Base-by-base conservation (phyloP, 2,797 vertebrate genomes). In the Picus viridis region DNA sequence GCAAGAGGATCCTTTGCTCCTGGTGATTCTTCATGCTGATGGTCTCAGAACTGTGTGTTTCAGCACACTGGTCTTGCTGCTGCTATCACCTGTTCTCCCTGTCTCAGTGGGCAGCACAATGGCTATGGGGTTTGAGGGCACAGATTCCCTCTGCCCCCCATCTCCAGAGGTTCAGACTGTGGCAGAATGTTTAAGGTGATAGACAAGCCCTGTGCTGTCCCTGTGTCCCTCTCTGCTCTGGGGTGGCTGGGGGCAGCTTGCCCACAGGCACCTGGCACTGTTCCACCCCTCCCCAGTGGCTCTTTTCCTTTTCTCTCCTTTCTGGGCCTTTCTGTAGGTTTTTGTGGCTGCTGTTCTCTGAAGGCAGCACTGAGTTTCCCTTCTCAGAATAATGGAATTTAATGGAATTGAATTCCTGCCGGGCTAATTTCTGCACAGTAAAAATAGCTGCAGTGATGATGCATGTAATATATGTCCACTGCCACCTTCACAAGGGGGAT, bases 401-500 rank as follows among this genome's bases (percentile, higher is more conserved):
- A 83, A 53, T 43, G 82, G 63, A 92, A 75, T 84, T 82, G 32
- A 57, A 47, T 83, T 83, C 80, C 88, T 86, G 63, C 90, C 63
- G 49, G 70, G 83, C 77, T 91, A 86, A 93, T 91, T 81, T 86
- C 36, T 84, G 71, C 39, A 32, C 47, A 59, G 65, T 79, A 86
- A 91, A 93, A 95, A 86, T 76, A 91, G 68, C 80, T 83, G 51
- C 54, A 63, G 73, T 41, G 72, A 11, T 82, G 68, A 87, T 90
- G 72, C 61, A 56, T 29, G 43, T 65, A 59, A 64, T 26, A 32
- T 39, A 8, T 3, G 3, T 59, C 79, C 71, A 30, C 70, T 53
- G 45, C 70, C 53, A 24, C 53, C 7, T 2, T 56, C 4, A 2
- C 65, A 29, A 53, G 34, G 68, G 49, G 57, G 84, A 23, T 41